Percentiles rank a stretch among this genome's conserved stretches.
Evolutionary conservation across 2,797 vertebrate species (phyloP).

Genomic region (Simalia tracyae): DNA sequence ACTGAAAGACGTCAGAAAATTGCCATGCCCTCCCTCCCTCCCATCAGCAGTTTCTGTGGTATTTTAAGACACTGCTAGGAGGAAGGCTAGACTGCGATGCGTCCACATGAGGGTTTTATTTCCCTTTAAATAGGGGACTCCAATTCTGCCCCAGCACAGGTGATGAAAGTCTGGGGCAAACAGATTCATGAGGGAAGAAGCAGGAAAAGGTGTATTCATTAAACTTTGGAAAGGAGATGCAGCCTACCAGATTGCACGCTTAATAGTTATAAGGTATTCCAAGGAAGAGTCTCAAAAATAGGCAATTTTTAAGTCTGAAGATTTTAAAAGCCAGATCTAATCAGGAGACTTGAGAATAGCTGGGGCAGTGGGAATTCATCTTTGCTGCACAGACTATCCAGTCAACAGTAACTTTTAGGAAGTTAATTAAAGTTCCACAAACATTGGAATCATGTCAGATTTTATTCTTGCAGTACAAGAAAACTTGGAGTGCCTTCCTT

Average conservation of each 20-base stretch:
- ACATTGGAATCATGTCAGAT: neutral
- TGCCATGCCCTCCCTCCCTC: neutral
- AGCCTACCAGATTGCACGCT: neutral
- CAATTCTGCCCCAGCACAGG: neutral
- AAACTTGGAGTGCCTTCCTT: neutral
- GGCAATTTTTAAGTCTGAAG: neutral
- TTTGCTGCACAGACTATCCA: neutral
- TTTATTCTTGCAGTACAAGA: neutral
- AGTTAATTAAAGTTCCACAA: neutral
- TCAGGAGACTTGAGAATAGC: neutral
- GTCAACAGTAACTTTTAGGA: neutral
- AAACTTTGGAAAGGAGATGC: neutral
- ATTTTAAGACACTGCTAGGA: neutral
- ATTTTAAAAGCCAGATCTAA: neutral
- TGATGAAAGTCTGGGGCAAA: neutral
- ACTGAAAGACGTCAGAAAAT: neutral
- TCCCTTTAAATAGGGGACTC: neutral
- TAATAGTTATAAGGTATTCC: neutral
- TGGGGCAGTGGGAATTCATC: neutral
- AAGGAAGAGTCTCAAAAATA: neutral
- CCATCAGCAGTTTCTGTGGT: neutral
- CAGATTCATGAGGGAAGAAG: neutral
- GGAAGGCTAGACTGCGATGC: neutral
- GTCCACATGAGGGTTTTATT: neutral
- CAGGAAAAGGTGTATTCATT: neutral